These are phyloP conservation scores for Thamnophis elegans DNA, from an alignment of 2,797 vertebrate species.

Conservation along the genomic window DNA sequence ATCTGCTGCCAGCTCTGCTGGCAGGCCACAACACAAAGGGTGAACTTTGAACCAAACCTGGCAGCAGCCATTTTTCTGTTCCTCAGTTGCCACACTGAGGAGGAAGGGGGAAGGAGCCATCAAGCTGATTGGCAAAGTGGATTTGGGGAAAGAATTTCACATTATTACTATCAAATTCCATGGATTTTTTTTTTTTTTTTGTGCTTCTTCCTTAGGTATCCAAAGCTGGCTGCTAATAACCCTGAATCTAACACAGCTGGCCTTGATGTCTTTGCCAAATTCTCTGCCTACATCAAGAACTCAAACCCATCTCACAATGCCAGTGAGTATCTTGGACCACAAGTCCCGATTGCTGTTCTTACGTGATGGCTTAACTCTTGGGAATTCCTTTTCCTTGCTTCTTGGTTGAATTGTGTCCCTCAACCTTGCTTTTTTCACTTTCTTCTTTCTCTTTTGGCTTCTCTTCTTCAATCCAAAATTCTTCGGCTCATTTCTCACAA, in stretches of 20 bases:
- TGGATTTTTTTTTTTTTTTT: not conserved
- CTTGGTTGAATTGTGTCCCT: not conserved
- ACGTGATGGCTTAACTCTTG: not conserved
- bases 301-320: conserved; percentile 83
- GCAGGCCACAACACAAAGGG: not conserved
- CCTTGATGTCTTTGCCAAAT: conserved; percentile 89
- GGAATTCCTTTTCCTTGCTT: not conserved
- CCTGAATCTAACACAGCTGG: conserved; percentile 92
- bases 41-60: too few species aligned
- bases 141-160: not conserved
- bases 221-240: conserved; percentile 82
- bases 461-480: not conserved
- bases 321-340: conserved; percentile 72
- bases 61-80: too few species aligned
- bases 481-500: not conserved
- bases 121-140: not conserved
- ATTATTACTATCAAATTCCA: not conserved
- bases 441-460: not conserved
- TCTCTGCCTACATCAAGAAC: conserved; percentile 93
- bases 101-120: not conserved
- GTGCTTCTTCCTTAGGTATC: conserved; percentile 73
- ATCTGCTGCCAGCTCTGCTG: too few species aligned
- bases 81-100: too few species aligned
- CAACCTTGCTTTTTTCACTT: not conserved
- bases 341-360: not conserved